Evolutionary conservation across 1,140 invertebrate genomes (phyloP).

Genomic region (Papilio dardanus): DNA sequence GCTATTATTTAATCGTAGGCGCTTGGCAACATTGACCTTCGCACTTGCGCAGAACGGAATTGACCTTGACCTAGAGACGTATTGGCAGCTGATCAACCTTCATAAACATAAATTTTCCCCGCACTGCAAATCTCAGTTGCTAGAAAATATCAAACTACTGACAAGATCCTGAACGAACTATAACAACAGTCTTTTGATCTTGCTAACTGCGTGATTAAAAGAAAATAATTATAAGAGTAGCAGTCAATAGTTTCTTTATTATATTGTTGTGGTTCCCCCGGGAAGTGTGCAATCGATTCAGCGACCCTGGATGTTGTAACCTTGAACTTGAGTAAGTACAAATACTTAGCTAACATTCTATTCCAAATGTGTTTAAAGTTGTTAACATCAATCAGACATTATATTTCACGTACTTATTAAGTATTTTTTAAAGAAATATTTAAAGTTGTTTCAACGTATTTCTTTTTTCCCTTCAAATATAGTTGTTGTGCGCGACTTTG

Average conservation of each 20-base stretch:
- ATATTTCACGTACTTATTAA: neutral
- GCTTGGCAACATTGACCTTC: slow-evolving; percentile 49
- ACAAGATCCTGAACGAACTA: neutral
- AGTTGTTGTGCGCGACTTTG: no score
- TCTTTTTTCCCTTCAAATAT: no score
- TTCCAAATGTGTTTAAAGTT: neutral
- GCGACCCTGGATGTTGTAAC: slow-evolving; percentile 38
- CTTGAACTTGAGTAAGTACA: slow-evolving; percentile 46
- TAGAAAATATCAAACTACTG: neutral
- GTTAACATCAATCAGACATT: neutral
- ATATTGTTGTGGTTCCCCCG: neutral
- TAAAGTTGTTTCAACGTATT: no score
- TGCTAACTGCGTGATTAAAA: neutral
- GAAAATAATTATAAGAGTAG: neutral
- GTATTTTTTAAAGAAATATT: neutral
- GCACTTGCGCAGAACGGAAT: slow-evolving; percentile 51
- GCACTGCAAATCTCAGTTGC: slow-evolving; percentile 17
- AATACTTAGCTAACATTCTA: neutral
- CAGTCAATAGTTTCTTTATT: neutral
- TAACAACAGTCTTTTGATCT: neutral
- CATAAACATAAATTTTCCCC: slow-evolving; percentile 44
- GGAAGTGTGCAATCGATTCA: slow-evolving; percentile 28
- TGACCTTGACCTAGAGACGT: slow-evolving; percentile 55
- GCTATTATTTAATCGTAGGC: slow-evolving; percentile 38
- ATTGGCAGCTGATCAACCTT: slow-evolving; percentile 49